Conservation (phyloP, 2,113 vertebrate species). For the Mastomys natalensis region DNA sequence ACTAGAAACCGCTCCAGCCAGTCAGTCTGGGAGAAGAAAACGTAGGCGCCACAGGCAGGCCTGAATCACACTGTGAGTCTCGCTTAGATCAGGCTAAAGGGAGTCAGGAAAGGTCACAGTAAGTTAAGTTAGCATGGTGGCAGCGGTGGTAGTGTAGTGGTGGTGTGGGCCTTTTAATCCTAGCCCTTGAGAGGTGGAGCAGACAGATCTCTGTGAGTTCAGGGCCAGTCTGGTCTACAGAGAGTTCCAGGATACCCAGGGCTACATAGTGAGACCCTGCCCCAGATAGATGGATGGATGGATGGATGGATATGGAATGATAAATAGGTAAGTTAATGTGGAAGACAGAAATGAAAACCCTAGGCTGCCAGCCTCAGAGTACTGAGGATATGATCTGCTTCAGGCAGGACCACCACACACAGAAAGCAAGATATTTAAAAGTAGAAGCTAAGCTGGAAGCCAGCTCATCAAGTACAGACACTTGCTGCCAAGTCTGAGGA, state of each 20-base stretch:
- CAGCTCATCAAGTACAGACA: not conserved
- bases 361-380: not conserved
- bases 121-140: not conserved
- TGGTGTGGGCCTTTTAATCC: not conserved
- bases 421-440: not conserved
- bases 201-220: not conserved
- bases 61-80: not conserved
- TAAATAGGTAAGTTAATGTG: not conserved
- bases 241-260: not conserved
- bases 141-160: not conserved
- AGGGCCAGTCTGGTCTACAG: not conserved
- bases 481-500: not conserved
- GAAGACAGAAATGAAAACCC: not conserved
- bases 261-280: not conserved
- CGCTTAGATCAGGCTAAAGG: not conserved
- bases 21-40: not conserved
- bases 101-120: not conserved
- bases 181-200: not conserved
- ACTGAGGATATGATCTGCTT: not conserved
- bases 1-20: not conserved
- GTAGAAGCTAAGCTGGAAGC: not conserved
- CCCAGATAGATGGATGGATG: no score
- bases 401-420: not conserved
- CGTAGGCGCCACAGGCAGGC: not conserved
- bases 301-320: no score